These are phyloP conservation scores for Hirtodrosophila histrioides DNA, from an alignment of 2,888 invertebrate genomes.

Conservation along the genomic window DNA sequence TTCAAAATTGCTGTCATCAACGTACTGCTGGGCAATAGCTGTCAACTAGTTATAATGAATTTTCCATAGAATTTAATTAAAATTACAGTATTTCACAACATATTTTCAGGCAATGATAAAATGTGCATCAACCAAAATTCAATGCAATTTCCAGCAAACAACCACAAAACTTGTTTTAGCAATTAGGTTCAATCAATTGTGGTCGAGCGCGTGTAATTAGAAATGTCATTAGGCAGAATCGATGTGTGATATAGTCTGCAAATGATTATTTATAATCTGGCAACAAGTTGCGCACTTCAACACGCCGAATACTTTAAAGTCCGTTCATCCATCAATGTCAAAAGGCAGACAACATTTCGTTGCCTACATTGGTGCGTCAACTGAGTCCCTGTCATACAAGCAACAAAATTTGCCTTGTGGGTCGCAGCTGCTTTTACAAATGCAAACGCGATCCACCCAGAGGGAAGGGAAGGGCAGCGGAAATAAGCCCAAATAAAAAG, in stretches of 20 bases:
- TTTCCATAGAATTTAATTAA: constrained; percentile 13
- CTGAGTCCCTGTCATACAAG: constrained; percentile 12
- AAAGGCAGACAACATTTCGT: constrained; percentile 13
- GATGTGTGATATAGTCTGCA: constrained; percentile 34
- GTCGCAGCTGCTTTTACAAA: constrained; percentile 28
- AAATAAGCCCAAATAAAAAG: constrained; percentile 16
- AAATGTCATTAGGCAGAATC: constrained; percentile 49
- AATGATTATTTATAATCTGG: constrained; percentile 25
- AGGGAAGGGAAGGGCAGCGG: background rate
- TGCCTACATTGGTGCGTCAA: constrained; percentile 27
- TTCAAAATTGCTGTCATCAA: background rate
- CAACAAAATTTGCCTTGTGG: constrained; percentile 4
- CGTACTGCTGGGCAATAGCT: background rate
- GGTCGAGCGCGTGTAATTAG: constrained; percentile 41
- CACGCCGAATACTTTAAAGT: constrained; percentile 32
- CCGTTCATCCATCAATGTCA: constrained; percentile 41
- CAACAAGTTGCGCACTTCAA: constrained; percentile 39
- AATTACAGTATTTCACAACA: background rate
- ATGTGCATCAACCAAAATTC: background rate
- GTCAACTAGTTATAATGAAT: constrained; percentile 4
- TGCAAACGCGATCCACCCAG: constrained; percentile 9
- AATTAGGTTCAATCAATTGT: constrained; percentile 43
- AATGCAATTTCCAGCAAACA: background rate
- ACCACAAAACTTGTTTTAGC: constrained; percentile 41
- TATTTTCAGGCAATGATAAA: background rate